Conservation (phyloP, 2,113 vertebrate species). For the Apodemus sylvaticus region DNA sequence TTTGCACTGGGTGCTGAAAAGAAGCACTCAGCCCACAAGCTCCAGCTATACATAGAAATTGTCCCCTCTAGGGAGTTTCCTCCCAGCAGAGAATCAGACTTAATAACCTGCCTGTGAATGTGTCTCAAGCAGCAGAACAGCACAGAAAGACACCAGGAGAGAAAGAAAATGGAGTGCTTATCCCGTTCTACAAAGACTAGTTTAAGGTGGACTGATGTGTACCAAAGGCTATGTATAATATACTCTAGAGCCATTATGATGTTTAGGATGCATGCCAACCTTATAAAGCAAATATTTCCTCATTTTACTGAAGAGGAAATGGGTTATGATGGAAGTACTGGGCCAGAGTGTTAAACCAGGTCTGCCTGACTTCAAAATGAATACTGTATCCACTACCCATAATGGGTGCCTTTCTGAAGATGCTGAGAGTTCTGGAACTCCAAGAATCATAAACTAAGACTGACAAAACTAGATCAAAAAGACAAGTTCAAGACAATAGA, state of each 20-base stretch:
- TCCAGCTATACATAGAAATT: constrained; percentile 50
- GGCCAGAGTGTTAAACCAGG: constrained; percentile 8
- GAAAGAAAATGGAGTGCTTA: constrained; percentile 33
- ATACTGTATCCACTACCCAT: background rate
- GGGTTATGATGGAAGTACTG: background rate
- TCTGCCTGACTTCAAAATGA: background rate
- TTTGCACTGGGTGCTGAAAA: background rate
- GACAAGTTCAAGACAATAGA: background rate
- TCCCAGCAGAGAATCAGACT: constrained; percentile 54
- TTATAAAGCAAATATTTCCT: constrained; percentile 29
- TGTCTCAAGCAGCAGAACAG: constrained; percentile 60
- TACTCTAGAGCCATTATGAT: background rate
- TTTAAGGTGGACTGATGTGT: background rate
- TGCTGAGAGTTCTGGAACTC: background rate
- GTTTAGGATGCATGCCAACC: constrained; percentile 11
- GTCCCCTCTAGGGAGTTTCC: constrained; percentile 52
- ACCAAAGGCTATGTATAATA: background rate
- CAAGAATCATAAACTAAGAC: background rate
- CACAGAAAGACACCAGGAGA: constrained; percentile 34
- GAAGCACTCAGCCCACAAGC: constrained; percentile 45
- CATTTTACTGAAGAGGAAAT: constrained; percentile 28
- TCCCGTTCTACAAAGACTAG: constrained; percentile 22
- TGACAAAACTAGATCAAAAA: background rate
- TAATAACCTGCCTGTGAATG: constrained; percentile 58
- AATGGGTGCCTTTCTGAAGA: background rate